These are phyloP conservation scores for Cairina moschata DNA, from an alignment of 2,113 vertebrate species.

Conservation along the genomic window DNA sequence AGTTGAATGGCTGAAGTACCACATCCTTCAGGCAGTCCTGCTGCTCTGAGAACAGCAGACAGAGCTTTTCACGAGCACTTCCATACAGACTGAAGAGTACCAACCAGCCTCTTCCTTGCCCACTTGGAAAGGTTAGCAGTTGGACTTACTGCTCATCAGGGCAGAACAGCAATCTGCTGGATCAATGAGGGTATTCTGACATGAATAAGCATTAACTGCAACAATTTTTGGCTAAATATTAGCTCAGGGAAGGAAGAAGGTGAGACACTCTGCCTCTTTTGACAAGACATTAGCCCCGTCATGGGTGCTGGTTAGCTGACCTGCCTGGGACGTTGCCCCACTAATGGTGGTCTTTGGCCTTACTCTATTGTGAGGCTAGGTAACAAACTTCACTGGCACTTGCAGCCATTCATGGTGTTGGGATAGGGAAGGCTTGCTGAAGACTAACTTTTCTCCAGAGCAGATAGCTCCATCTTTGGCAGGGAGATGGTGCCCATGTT, in stretches of 20 bases:
- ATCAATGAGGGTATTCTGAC: not conserved
- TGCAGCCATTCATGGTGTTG: not conserved
- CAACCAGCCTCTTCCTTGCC: not conserved
- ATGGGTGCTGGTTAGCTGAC: not conserved
- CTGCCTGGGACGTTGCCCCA: not conserved
- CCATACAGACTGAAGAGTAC: not conserved
- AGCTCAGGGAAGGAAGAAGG: not conserved
- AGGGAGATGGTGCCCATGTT: not conserved
- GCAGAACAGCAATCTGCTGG: not conserved
- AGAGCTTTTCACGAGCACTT: not conserved
- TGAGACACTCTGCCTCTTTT: not conserved
- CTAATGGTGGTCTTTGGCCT: not conserved
- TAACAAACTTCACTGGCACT: not conserved
- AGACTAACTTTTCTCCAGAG: not conserved
- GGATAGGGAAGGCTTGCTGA: not conserved
- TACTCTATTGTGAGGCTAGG: not conserved
- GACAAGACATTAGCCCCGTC: not conserved
- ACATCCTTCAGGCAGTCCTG: not conserved
- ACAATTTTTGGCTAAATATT: not conserved
- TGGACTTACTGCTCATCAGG: not conserved
- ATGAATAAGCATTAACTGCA: not conserved
- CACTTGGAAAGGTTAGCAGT: accelerated
- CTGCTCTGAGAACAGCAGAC: not conserved
- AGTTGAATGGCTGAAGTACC: not conserved
- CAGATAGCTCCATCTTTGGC: not conserved